Evolutionary conservation across 2,113 vertebrate species (phyloP).

Genomic region (Rostratula benghalensis): DNA sequence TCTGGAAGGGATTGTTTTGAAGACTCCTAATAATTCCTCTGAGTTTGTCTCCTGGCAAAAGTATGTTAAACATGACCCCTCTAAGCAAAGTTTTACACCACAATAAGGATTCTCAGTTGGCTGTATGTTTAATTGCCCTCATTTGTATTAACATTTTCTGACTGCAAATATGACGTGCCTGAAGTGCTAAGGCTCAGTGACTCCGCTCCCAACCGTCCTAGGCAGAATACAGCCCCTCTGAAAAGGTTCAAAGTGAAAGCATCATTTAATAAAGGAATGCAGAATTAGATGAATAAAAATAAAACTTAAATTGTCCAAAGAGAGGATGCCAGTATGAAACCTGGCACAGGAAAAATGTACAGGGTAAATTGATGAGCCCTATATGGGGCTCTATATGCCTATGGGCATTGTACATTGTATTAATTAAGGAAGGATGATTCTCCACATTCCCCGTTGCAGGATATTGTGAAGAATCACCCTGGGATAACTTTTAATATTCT

Average conservation of each 20-base stretch:
- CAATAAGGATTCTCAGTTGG: constrained; percentile 7
- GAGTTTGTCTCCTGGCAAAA: background rate
- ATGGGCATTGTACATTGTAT: background rate
- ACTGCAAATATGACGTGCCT: constrained; percentile 3
- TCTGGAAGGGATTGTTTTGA: background rate
- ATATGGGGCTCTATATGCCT: constrained; percentile 28
- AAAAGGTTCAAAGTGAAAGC: background rate
- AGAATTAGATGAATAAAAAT: constrained; percentile 26
- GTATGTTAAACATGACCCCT: background rate
- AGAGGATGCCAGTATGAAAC: background rate
- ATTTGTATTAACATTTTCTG: constrained; percentile 22
- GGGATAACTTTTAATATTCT: constrained; percentile 36
- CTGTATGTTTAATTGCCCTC: constrained; percentile 15
- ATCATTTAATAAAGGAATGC: constrained; percentile 47
- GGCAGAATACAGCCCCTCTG: background rate
- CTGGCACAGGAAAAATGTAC: constrained; percentile 24
- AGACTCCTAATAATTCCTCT: background rate
- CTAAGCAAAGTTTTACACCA: background rate
- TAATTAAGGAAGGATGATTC: constrained; percentile 55
- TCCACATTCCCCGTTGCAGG: constrained; percentile 4
- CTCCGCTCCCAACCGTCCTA: background rate
- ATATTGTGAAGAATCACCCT: constrained; percentile 55
- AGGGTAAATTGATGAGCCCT: constrained; percentile 31
- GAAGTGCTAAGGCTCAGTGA: constrained; percentile 15
- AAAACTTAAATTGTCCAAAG: constrained; percentile 5